Evolutionary conservation across 2,797 vertebrate genomes (phyloP), one percentile per base, ranked within the genome.

Genomic region (Poeciliopsis paucimaculata): DNA sequence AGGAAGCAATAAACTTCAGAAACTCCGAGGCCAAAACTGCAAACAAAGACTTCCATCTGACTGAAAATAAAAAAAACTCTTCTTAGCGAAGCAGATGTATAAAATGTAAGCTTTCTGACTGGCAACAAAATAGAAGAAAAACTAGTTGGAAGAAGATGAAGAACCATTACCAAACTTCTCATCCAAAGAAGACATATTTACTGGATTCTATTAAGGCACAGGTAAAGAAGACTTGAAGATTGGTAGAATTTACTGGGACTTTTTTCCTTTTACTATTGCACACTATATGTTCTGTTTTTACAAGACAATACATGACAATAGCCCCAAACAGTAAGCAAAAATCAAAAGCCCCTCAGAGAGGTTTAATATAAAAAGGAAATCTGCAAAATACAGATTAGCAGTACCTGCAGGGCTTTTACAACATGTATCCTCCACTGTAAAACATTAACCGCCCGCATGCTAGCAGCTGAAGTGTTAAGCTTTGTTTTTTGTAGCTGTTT

Each of bases 321-420:
- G 77, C 68, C 49, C 76, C 64, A 51, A 72, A 74, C 18, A 41
- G 80, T 13, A 49, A 51, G 68, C 71, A n/a, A 62, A 75, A 75
- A 51, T 41, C 16, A 66, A 66, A 41, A 26, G 26, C 26, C 0
- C 51, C 45, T 2, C 26, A 26, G 31, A 2, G 11, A 79, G 47
- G 53, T 72, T 64, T 51, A 18, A 47, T 57, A 49, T 51, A 76
- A 71, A 75, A 23, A 66, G 70, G 20, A 51, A 51, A 51, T 26
- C 10, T 1, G 4, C 3, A 43, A 28, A 36, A 46, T 34, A 43
- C 51, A 5, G 13, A 23, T 64, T 46, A 81, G 34, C 47, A 53
- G 43, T 31, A 74, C 26, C 26, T 71, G 23, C 1, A 88, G 26
- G 70, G 28, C 43, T 71, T 80, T 77, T 62, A 43, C 53, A 80